Percentiles rank a stretch among this genome's conserved stretches.
These are phyloP conservation scores for Zalophus californianus DNA, from an alignment of 2,797 vertebrate species.

Conservation along the genomic window DNA sequence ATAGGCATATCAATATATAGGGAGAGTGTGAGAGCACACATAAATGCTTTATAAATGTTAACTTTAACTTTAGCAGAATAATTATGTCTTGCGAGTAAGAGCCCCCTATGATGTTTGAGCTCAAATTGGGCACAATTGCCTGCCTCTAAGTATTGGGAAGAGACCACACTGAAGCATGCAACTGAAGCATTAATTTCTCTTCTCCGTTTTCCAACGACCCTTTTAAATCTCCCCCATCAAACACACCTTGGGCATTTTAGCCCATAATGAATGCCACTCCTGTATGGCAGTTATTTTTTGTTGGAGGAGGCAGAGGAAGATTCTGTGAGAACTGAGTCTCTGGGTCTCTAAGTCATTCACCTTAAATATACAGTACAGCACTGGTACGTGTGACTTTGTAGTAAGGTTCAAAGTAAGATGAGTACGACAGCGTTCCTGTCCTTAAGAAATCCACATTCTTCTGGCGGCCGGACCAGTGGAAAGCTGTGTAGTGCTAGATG, in stretches of 20 bases:
- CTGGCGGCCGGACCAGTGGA: not conserved
- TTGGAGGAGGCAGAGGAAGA: not conserved
- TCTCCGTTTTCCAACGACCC: not conserved
- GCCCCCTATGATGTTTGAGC: not conserved
- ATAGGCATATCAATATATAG: no score
- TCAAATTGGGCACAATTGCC: not conserved
- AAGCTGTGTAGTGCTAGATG: not conserved
- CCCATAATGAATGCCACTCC: not conserved
- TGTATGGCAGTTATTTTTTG: not conserved
- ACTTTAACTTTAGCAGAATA: not conserved
- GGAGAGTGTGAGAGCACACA: no score
- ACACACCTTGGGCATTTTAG: not conserved
- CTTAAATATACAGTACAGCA: not conserved
- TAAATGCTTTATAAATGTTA: not conserved
- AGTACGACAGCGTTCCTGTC: not conserved
- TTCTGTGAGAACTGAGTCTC: not conserved
- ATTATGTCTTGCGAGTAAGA: not conserved
- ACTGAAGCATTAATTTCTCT: not conserved
- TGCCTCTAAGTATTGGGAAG: not conserved
- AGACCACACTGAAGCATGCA: not conserved
- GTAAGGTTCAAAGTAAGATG: not conserved
- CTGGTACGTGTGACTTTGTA: not conserved
- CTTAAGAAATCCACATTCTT: not conserved
- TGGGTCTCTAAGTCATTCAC: not conserved
- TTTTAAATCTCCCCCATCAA: not conserved